These are phyloP conservation scores for Diachasma alloeum DNA, from an alignment of 1,140 invertebrate species.

Conservation along the genomic window DNA sequence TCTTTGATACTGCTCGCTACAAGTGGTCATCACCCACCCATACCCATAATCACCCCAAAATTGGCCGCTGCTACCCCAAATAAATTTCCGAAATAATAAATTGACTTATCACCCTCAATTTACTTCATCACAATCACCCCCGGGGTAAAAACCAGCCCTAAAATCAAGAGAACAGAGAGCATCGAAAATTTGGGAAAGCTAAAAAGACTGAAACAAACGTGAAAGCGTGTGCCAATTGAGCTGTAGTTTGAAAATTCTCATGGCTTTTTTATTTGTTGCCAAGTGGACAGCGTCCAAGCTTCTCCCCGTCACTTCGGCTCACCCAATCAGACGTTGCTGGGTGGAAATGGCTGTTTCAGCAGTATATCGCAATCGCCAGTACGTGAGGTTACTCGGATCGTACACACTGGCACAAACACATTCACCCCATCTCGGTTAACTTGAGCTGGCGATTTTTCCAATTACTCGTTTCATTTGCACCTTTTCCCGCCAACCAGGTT, in stretches of 20 bases:
- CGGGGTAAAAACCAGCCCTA: background rate
- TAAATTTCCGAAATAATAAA: no score
- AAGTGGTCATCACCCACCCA: no score
- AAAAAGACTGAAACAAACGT: background rate
- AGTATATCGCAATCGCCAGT: constrained; percentile 39
- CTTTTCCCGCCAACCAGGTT: background rate
- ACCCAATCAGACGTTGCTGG: constrained; percentile 47
- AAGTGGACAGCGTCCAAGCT: constrained; percentile 45
- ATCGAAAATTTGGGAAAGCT: background rate
- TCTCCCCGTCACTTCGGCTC: constrained; percentile 44
- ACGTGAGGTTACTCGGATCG: constrained; percentile 40
- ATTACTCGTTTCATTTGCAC: constrained; percentile 13
- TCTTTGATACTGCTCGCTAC: no score
- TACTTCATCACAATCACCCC: no score
- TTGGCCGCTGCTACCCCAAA: no score
- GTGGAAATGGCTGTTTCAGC: constrained; percentile 50
- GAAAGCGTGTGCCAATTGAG: background rate
- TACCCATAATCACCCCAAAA: no score
- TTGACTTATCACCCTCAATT: no score
- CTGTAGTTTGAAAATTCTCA: background rate
- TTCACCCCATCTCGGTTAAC: constrained; percentile 17
- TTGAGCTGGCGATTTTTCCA: constrained; percentile 33
- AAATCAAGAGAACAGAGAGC: background rate
- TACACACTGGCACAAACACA: constrained; percentile 24
- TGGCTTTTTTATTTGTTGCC: constrained; percentile 40